A percentile compares a stretch with the other conserved stretches of the same genome.
Conservation (phyloP, 2,888 invertebrate species). For the Ectropis crepuscularia region DNA sequence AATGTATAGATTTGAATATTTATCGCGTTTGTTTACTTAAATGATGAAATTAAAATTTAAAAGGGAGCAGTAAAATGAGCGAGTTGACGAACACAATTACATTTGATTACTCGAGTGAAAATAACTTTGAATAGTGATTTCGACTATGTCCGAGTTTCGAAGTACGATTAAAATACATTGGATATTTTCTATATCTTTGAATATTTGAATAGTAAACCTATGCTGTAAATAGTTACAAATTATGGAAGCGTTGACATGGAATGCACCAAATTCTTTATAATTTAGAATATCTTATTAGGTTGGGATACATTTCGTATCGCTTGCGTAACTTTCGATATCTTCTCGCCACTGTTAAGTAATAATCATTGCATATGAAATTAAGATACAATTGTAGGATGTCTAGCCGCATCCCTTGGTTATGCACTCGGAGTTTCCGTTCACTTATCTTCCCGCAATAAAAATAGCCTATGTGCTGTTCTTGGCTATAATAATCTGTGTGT, state of each 20-base stretch:
- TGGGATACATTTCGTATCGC: too few species aligned
- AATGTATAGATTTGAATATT: slow-evolving; percentile 59
- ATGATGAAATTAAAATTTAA: slow-evolving; percentile 63
- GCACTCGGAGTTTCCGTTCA: too few species aligned
- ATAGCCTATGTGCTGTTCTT: too few species aligned
- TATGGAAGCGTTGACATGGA: neutral
- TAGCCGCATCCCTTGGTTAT: too few species aligned
- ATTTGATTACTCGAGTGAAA: slow-evolving; percentile 24
- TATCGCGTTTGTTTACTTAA: slow-evolving; percentile 62
- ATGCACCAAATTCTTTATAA: neutral
- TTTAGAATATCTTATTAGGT: neutral
- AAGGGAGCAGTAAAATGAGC: slow-evolving; percentile 43
- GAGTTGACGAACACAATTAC: slow-evolving; percentile 41
- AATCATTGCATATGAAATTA: too few species aligned
- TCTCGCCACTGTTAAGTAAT: too few species aligned
- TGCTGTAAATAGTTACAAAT: slow-evolving; percentile 9
- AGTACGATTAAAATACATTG: slow-evolving; percentile 27
- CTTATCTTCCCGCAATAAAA: too few species aligned
- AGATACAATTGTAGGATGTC: too few species aligned
- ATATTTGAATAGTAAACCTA: slow-evolving; percentile 7
- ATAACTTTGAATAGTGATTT: slow-evolving; percentile 18
- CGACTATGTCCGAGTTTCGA: slow-evolving; percentile 11
- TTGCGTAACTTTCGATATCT: too few species aligned
- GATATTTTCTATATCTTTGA: slow-evolving; percentile 12
- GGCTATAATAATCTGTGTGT: too few species aligned